Evolutionary conservation across 1,140 invertebrate species (phyloP).

Genomic region (Diabrotica virgifera): DNA sequence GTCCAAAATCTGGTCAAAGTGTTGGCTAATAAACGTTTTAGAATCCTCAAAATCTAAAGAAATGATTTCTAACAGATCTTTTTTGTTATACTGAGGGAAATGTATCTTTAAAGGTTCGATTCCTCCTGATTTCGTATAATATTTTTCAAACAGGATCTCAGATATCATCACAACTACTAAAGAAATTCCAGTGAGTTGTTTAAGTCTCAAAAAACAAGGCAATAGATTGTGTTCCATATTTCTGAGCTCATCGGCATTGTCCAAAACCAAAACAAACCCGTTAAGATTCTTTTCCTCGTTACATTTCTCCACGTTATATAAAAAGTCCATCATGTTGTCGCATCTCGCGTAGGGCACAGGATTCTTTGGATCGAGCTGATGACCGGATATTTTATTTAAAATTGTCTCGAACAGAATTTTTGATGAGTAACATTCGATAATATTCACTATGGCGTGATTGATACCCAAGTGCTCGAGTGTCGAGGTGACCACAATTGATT

Average conservation of each 20-base stretch:
- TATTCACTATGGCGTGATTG: slow-evolving; percentile 69
- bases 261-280: slow-evolving; percentile 65
- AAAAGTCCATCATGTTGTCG: slow-evolving; percentile 74
- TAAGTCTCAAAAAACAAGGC: slow-evolving; percentile 65
- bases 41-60: slow-evolving; percentile 48
- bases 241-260: slow-evolving; percentile 75
- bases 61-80: slow-evolving; percentile 74
- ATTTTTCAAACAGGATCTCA: slow-evolving; percentile 78
- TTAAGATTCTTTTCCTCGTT: slow-evolving; percentile 43
- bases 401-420: slow-evolving; percentile 77
- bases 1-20: slow-evolving; percentile 47
- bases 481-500: slow-evolving; percentile 64
- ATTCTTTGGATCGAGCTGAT: slow-evolving; percentile 44
- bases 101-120: slow-evolving; percentile 71
- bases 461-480: slow-evolving; percentile 59
- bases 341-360: slow-evolving; percentile 54
- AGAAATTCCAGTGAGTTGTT: slow-evolving; percentile 69
- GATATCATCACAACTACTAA: slow-evolving; percentile 75
- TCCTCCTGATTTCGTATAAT: slow-evolving; percentile 61
- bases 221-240: slow-evolving; percentile 71
- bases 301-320: slow-evolving; percentile 55
- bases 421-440: slow-evolving; percentile 74
- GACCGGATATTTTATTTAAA: slow-evolving; percentile 57
- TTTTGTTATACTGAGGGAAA: slow-evolving; percentile 79
- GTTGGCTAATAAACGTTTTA: slow-evolving; percentile 27